Evolutionary conservation across 2,113 vertebrate species (phyloP).

Genomic region (Passerina amoena): DNA sequence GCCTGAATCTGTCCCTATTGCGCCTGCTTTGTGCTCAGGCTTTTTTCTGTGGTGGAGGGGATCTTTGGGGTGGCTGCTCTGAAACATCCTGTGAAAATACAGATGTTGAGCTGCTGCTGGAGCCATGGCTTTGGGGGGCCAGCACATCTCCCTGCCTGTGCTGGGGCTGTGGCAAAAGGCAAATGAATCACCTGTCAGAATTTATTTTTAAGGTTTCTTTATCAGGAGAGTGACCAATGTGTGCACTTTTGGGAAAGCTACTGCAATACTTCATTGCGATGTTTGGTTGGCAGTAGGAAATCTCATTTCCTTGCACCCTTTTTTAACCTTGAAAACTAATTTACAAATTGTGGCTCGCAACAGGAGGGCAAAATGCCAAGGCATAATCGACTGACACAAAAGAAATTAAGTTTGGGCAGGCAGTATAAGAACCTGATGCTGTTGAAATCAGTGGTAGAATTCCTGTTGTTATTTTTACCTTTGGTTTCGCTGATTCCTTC

Average conservation of each 20-base stretch:
- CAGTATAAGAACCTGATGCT: neutral
- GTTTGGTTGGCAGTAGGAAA: neutral
- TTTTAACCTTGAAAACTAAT: conserved; percentile 16
- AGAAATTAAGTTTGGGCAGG: neutral
- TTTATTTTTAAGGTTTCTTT: neutral
- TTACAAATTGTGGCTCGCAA: neutral
- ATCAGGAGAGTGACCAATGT: neutral
- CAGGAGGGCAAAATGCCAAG: conserved; percentile 6
- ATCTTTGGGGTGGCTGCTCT: neutral
- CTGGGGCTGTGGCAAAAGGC: neutral
- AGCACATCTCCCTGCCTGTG: neutral
- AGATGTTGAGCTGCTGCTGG: neutral
- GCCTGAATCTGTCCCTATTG: neutral
- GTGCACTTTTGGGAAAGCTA: neutral
- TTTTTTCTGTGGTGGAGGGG: neutral
- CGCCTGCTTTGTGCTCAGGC: neutral
- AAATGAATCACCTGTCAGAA: neutral
- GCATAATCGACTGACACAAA: neutral
- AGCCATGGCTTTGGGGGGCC: fast-evolving
- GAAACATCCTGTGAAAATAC: neutral
- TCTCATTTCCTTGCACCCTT: neutral
- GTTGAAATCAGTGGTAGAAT: neutral
- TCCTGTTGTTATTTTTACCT: neutral
- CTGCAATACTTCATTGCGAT: neutral
- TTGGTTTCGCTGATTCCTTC: neutral